These are phyloP conservation scores for Eupristina koningsbergeri DNA, from an alignment of 1,140 invertebrate genomes.

Conservation along the genomic window DNA sequence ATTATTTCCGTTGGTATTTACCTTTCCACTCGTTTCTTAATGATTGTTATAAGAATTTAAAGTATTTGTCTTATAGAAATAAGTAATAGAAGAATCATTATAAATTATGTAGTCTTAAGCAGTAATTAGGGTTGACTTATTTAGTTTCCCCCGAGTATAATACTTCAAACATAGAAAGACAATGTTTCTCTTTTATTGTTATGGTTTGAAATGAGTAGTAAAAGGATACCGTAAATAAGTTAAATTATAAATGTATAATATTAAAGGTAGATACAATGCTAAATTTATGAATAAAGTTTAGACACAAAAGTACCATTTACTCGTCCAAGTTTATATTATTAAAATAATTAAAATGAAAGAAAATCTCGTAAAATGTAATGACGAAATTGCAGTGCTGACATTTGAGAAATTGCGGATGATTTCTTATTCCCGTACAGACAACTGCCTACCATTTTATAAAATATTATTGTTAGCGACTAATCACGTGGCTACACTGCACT, in stretches of 20 bases:
- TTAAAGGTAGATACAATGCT: not conserved
- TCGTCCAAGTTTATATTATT: too few relatives aligned
- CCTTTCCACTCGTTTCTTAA: not conserved
- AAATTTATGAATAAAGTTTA: not conserved
- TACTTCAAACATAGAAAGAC: not conserved
- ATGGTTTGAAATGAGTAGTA: not conserved
- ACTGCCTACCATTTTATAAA: not conserved
- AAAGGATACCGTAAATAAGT: not conserved
- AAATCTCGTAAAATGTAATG: not conserved
- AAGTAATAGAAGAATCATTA: not conserved
- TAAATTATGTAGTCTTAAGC: not conserved
- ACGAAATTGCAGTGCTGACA: not conserved
- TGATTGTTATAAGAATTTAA: not conserved
- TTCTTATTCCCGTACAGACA: not conserved
- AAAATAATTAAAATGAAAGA: too few relatives aligned
- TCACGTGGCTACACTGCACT: not conserved
- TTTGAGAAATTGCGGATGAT: not conserved
- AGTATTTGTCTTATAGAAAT: not conserved
- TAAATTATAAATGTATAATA: too few relatives aligned
- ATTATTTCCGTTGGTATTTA: not conserved
- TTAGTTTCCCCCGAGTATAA: not conserved
- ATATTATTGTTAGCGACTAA: not conserved
- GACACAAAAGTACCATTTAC: too few relatives aligned
- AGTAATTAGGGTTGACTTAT: not conserved
- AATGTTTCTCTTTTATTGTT: not conserved